phyloP scores from a whole-genome alignment of 2,888 invertebrate genomes.

The Tenodera sinensis region DNA sequence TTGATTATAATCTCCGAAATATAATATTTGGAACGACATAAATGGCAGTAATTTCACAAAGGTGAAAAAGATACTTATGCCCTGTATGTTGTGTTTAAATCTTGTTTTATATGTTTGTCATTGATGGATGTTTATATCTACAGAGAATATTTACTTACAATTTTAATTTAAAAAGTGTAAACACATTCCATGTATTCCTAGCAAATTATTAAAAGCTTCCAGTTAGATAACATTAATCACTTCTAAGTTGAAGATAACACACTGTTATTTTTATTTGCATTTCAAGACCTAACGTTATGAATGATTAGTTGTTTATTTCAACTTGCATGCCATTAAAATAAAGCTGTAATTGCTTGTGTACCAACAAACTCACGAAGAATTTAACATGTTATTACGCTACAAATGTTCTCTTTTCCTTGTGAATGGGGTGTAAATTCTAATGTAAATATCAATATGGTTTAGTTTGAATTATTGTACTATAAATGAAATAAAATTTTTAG shows the following conservation, averaged over 20 bases:
- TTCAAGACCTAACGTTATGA: not conserved
- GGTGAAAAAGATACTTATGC: not conserved
- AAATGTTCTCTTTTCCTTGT: not conserved
- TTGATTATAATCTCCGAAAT: no score
- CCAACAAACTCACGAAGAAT: not conserved
- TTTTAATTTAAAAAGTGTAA: not conserved
- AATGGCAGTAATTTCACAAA: not conserved
- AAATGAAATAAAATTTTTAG: not conserved
- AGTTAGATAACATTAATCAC: not conserved
- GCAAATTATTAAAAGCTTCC: not conserved
- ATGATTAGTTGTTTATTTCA: not conserved
- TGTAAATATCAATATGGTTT: not conserved
- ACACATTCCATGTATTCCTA: not conserved
- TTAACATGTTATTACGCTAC: not conserved
- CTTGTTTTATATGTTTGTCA: not conserved
- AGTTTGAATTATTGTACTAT: not conserved
- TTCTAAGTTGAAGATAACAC: not conserved
- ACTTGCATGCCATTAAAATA: not conserved
- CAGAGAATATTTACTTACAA: not conserved
- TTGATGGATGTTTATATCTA: not conserved
- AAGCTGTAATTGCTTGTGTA: not conserved
- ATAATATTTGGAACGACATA: not conserved
- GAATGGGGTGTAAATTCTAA: conserved; percentile 2
- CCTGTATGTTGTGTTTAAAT: not conserved
- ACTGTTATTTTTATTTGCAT: not conserved